These are phyloP conservation scores for Hypselothyrea guttata DNA, from an alignment of 2,888 invertebrate species.

Conservation along the genomic window DNA sequence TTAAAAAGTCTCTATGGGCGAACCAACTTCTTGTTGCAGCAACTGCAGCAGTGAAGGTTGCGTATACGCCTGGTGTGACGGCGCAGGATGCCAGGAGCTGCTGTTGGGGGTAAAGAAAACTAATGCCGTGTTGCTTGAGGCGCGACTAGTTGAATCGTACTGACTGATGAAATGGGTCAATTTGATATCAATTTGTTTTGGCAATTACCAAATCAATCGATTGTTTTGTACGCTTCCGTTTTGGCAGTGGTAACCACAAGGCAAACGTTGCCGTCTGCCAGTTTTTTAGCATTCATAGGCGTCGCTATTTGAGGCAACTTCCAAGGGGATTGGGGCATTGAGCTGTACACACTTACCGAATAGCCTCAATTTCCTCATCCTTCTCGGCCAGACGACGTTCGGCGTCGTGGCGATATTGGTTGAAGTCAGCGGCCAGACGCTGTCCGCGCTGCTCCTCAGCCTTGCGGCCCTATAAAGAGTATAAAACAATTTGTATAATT, in stretches of 20 bases:
- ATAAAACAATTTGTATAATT: not conserved
- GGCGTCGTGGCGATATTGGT: constrained; percentile 97
- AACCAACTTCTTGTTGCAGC: constrained; percentile 50
- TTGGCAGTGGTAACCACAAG: constrained; percentile 58
- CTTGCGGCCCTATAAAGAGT: constrained; percentile 90
- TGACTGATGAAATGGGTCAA: constrained; percentile 76
- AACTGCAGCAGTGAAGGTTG: constrained; percentile 13
- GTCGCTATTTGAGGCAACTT: constrained; percentile 45
- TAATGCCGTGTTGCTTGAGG: constrained; percentile 59
- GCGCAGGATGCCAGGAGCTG: constrained; percentile 41
- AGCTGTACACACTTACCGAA: constrained; percentile 89
- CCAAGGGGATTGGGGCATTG: constrained; percentile 20
- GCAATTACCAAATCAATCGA: constrained; percentile 57
- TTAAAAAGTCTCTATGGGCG: constrained; percentile 4
- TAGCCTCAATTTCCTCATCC: constrained; percentile 98
- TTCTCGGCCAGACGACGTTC: constrained; percentile 98
- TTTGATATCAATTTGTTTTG: constrained; percentile 64
- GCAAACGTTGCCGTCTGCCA: constrained; percentile 37
- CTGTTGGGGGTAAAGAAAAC: constrained; percentile 38
- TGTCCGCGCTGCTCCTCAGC: constrained; percentile 98
- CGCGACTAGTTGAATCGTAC: constrained; percentile 77
- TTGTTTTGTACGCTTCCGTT: constrained; percentile 50
- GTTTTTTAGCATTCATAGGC: constrained; percentile 39
- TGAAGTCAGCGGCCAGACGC: constrained; percentile 95
- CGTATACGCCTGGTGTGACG: constrained; percentile 13